Evolutionary conservation across 1,140 invertebrate species (phyloP).

Genomic region (Cylas formicarius): DNA sequence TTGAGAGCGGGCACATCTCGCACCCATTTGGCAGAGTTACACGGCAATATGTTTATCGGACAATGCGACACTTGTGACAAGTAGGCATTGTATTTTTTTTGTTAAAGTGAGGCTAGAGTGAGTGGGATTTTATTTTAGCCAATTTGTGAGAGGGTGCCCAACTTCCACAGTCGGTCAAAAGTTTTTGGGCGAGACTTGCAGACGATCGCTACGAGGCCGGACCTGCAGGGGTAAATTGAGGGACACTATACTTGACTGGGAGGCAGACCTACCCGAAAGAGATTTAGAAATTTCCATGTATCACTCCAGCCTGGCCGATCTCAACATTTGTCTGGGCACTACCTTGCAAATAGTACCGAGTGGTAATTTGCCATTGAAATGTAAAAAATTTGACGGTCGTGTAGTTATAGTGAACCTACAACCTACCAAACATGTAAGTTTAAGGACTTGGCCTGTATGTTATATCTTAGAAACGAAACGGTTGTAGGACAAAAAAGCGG

Average conservation of each 20-base stretch:
- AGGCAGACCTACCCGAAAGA: slow-evolving; percentile 84
- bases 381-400: slow-evolving; percentile 81
- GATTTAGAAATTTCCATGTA: slow-evolving; percentile 81
- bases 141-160: slow-evolving; percentile 74
- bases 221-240: slow-evolving; percentile 75
- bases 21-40: slow-evolving; percentile 80
- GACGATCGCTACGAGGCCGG: slow-evolving; percentile 53
- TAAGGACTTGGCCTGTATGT: slow-evolving; percentile 3
- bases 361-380: slow-evolving; percentile 85
- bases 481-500: slow-evolving; percentile 82
- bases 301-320: slow-evolving; percentile 82
- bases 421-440: slow-evolving; percentile 87
- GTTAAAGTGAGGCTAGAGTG: not conserved
- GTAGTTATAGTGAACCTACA: slow-evolving; percentile 95
- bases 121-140: slow-evolving; percentile 46
- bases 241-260: slow-evolving; percentile 98
- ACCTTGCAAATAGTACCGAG: slow-evolving; percentile 96
- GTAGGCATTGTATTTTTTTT: slow-evolving; percentile 44
- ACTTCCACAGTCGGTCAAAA: slow-evolving; percentile 89
- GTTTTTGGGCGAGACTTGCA: slow-evolving; percentile 69
- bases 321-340: slow-evolving; percentile 91
- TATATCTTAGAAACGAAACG: slow-evolving; percentile 18
- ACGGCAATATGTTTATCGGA: slow-evolving; percentile 98
- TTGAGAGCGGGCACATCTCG: slow-evolving; percentile 80
- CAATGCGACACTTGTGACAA: slow-evolving; percentile 86